Base-by-base conservation (phyloP, 2,113 vertebrate species). In the Promerops cafer region DNA sequence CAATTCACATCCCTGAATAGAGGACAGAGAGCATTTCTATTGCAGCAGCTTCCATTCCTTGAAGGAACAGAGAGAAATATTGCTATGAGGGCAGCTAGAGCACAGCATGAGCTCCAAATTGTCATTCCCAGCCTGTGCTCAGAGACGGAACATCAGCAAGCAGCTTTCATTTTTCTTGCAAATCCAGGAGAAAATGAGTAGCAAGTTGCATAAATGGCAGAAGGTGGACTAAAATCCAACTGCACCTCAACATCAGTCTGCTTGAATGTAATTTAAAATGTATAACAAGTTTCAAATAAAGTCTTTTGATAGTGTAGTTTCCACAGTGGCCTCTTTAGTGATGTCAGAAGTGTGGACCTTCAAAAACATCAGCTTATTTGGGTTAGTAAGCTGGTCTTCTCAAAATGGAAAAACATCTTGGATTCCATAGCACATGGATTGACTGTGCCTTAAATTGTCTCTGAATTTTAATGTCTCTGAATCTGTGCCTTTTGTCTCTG, bases 71-170 rank as follows among this genome's bases (percentile, higher is more conserved):
- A 89, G 79, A 56, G 50, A 86, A 92, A 80, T 30, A 59, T 76
- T 61, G 57, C 79, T 70, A 53, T 35, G 60, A 74, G 52, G 78
- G 71, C 37, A 93, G 90, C 64, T 13, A 61, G 75, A 91, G 66
- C 69, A 93, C 65, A 77, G 47, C 61, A 49, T 78, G 91, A 93
- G 87, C 20, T 93, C 92, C 81, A 95, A 69, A 83, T 8, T 53
- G 69, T 94, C 94, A 96, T 95, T 95, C 80, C 80, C 83, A 94
- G 69, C 21, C 44, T 75, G 80, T 82, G 80, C 94, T 93, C 72
- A 53, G 44, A 82, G 57, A 65, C 1, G 45, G 68, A 90, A 74
- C 47, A 74, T 75, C 90, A 83, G 50, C 61, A 69, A 88, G 76
- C 1, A 1, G 45, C 52, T 82, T 94, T 74, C 49, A 30, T 52